Evolutionary conservation across 2,888 invertebrate genomes (phyloP).

Genomic region (Zaprionus bogoriensis): DNA sequence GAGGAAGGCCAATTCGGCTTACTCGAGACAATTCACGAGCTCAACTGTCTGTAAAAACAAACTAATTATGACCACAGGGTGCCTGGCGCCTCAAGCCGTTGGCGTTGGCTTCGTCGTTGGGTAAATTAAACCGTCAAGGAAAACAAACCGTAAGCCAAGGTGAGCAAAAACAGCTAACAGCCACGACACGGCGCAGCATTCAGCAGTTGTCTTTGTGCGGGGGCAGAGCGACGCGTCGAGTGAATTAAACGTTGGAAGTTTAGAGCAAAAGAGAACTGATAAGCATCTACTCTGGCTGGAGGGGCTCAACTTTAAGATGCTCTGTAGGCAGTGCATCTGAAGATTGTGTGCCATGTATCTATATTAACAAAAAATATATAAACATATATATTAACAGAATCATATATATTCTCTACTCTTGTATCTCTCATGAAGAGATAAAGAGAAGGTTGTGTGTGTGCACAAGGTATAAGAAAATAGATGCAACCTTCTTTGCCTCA

Average conservation of each 20-base stretch:
- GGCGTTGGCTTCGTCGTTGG: constrained; percentile 34
- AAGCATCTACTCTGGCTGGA: not conserved
- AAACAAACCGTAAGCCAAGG: constrained; percentile 49
- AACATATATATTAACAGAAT: no score
- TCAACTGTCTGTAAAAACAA: constrained; percentile 72
- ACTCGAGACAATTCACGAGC: constrained; percentile 57
- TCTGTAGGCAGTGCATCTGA: not conserved
- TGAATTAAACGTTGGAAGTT: constrained; percentile 28
- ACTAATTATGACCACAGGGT: constrained; percentile 73
- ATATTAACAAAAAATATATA: no score
- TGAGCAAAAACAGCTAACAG: constrained; percentile 21
- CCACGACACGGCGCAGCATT: no score
- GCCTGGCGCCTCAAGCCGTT: constrained; percentile 7
- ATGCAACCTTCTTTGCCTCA: no score
- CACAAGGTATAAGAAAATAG: no score
- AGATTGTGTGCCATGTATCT: no score
- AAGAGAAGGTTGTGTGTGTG: no score
- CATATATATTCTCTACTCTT: no score
- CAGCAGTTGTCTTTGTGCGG: no score
- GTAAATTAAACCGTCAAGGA: constrained; percentile 65
- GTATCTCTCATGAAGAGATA: no score
- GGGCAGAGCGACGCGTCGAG: not conserved
- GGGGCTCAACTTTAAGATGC: not conserved
- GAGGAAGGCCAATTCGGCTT: constrained; percentile 33
- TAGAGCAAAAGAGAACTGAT: constrained; percentile 5